A percentile compares a stretch with the other conserved stretches of the same genome.
phyloP scores from a whole-genome alignment of 1,140 invertebrate genomes.

The Catajapyx aquilonaris region DNA sequence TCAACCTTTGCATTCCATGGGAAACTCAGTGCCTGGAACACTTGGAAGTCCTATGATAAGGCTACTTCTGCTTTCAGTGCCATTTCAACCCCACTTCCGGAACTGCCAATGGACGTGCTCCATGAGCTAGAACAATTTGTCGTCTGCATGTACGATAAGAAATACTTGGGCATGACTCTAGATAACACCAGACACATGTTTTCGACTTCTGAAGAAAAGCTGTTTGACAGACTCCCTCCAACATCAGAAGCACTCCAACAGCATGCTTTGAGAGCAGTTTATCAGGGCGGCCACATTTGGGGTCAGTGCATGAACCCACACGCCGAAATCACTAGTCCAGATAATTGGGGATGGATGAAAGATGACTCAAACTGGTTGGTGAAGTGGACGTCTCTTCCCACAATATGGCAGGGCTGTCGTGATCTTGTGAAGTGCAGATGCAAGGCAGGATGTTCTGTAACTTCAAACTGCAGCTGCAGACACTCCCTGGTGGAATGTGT shows the following conservation, averaged over 20 bases:
- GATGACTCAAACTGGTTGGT: no score
- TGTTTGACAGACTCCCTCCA: slow-evolving; percentile 1
- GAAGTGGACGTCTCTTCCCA: neutral
- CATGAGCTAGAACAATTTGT: no score
- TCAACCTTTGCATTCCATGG: neutral
- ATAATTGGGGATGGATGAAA: no score
- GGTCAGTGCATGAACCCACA: neutral
- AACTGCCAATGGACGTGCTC: no score
- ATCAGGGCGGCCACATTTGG: neutral
- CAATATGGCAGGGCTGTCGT: no score
- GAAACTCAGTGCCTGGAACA: slow-evolving; percentile 2
- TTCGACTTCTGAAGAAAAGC: slow-evolving; percentile 1
- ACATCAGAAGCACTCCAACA: no score
- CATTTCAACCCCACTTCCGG: no score
- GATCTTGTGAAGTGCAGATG: no score
- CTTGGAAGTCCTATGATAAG: neutral
- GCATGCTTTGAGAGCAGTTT: neutral
- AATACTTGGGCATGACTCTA: neutral
- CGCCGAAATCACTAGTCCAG: neutral
- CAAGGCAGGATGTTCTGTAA: no score
- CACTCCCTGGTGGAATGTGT: no score
- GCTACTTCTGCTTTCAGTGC: slow-evolving; percentile 1
- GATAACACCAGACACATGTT: neutral
- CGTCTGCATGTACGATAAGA: slow-evolving; percentile 1
- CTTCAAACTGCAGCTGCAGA: no score